Percentiles rank a stretch among this genome's conserved stretches.
These are phyloP conservation scores for Panurus biarmicus DNA, from an alignment of 2,113 vertebrate genomes.

Conservation along the genomic window DNA sequence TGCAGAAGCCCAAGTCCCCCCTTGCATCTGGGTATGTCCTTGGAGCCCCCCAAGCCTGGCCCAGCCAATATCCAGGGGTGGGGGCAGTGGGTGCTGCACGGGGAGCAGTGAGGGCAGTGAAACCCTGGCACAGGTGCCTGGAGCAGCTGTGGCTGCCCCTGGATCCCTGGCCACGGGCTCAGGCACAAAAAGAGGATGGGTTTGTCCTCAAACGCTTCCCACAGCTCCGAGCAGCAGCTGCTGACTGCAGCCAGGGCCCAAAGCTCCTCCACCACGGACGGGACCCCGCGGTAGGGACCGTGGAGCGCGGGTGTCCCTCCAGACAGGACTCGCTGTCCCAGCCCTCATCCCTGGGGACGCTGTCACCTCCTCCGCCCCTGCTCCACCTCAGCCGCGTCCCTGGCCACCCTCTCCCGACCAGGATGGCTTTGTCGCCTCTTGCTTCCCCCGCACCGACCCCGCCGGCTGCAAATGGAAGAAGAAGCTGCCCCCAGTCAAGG, in stretches of 20 bases:
- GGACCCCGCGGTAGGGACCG: accelerated
- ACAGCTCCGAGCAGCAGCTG: neutral
- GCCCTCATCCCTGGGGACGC: accelerated
- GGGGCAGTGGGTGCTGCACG: neutral
- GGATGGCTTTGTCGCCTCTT: neutral
- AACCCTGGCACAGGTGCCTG: neutral
- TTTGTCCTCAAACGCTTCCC: neutral
- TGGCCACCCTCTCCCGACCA: neutral
- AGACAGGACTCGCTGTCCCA: neutral
- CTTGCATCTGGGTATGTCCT: neutral
- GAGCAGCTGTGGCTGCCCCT: neutral
- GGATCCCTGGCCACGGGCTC: neutral
- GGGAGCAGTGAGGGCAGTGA: too few relatives aligned
- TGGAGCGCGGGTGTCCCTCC: neutral
- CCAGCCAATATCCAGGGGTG: neutral
- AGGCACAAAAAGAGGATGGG: accelerated
- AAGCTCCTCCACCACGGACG: accelerated
- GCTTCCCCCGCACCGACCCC: too few relatives aligned
- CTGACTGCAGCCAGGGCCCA: neutral
- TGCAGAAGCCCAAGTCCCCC: neutral
- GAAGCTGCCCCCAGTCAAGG: too few relatives aligned
- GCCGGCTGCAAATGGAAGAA: too few relatives aligned
- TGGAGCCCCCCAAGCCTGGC: neutral
- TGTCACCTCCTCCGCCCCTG: neutral
- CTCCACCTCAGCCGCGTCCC: accelerated